A percentile compares a stretch with the other conserved stretches of the same genome.
Evolutionary conservation across 2,888 invertebrate genomes (phyloP).

Genomic region (Ectropis crepuscularia): DNA sequence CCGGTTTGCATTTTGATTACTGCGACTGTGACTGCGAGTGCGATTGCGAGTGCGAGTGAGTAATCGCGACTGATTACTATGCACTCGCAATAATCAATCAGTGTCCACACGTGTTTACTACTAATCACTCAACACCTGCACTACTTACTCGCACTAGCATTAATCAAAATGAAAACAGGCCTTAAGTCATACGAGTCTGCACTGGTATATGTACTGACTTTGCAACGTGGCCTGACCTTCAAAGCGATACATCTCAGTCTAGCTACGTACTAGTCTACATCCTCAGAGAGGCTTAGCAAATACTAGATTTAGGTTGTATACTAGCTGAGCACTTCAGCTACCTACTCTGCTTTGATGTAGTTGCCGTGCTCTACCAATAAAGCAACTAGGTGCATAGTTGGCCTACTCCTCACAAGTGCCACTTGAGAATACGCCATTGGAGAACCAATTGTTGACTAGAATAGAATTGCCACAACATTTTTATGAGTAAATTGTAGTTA

Average conservation of each 20-base stretch:
- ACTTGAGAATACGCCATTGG: constrained; percentile 1
- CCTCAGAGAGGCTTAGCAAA: constrained; percentile 28
- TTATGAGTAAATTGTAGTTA: too few species aligned
- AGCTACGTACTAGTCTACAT: neutral
- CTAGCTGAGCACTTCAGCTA: constrained; percentile 14
- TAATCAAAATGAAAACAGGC: too few species aligned
- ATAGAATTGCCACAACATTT: neutral
- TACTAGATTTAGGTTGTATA: constrained; percentile 33
- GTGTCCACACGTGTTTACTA: too few species aligned
- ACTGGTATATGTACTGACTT: neutral
- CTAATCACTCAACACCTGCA: too few species aligned
- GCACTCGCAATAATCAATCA: too few species aligned
- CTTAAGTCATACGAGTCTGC: too few species aligned
- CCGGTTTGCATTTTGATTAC: too few species aligned
- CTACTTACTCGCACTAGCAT: too few species aligned
- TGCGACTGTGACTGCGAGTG: too few species aligned
- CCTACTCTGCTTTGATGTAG: constrained; percentile 26
- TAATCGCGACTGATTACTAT: too few species aligned
- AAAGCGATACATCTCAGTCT: neutral
- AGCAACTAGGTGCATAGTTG: constrained; percentile 23
- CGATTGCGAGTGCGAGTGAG: too few species aligned
- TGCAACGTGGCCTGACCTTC: constrained; percentile 7
- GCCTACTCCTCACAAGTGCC: constrained; percentile 16
- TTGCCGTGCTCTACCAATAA: constrained; percentile 11
- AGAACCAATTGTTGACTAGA: constrained; percentile 9